Base-by-base conservation (phyloP, 2,113 vertebrate genomes). In the Rissa tridactyla region DNA sequence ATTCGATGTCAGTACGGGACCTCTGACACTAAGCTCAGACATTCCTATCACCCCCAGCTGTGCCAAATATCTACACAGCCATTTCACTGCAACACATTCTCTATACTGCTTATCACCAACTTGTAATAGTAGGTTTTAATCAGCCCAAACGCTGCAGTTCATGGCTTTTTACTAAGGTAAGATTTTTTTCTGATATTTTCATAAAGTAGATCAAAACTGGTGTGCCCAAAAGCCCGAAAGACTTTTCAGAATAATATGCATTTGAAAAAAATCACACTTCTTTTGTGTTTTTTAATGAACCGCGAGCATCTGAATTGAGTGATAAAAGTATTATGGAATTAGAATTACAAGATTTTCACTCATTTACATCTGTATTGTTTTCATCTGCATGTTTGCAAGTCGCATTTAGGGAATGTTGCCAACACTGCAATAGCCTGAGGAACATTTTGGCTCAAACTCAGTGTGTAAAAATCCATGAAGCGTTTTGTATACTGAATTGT, bases 331-430 rank as follows among this genome's bases (percentile, higher is more conserved):
- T 91, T 95, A 88, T 36, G 58, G 70, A 91, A 94, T 91, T 89
- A 95, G 66, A 91, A 94, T 80, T 3, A 89, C 70, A 82, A 91
- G 84, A 64, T 70, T 95, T 94, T 86, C 52, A 15, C 42, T 90
- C 81, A 95, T 94, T 97, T 94, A 88, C 86, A 94, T 89, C 75
- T 66, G 64, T 87, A 89, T 94, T 91, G 62, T 94, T 95, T 97
- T 89, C 91, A 95, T 66, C 61, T 94, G 91, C 58, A 36, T 60
- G 60, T 89, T 94, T 92, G 77, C 68, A 88, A 95, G 88, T 70
- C 90, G 62, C 64, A 81, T 64, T 76, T 70, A 47, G 38, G 70
- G 84, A 91, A 38, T 0, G 1, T 20, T 80, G 92, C 94, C 94
- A 95, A 57, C 10, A 27, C 51, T 90, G 36, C 71, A 82, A 76